Evolutionary conservation across 2,888 invertebrate genomes (phyloP).

Genomic region (Dichetophora obliterata): DNA sequence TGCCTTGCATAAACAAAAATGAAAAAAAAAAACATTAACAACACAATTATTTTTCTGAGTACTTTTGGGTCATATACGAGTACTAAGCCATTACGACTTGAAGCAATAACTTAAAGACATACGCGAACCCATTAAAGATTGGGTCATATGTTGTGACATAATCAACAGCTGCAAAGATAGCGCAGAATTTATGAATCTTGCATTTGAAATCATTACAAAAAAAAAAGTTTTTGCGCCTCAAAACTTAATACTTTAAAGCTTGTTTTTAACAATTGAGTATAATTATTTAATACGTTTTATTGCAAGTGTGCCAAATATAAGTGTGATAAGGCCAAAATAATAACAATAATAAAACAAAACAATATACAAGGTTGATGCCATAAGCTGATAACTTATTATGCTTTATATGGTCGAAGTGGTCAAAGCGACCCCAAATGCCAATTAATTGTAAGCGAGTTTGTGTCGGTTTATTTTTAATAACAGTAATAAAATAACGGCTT

Average conservation of each 20-base stretch:
- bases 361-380: neutral
- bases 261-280: too few relatives aligned
- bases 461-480: too few relatives aligned
- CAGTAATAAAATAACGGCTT: too few relatives aligned
- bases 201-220: too few relatives aligned
- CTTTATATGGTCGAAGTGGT: neutral
- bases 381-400: neutral
- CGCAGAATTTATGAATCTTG: neutral
- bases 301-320: neutral
- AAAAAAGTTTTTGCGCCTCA: too few relatives aligned
- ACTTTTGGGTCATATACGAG: conserved; percentile 5
- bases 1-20: neutral
- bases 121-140: neutral
- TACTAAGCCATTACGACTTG: neutral
- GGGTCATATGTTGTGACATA: neutral
- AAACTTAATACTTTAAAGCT: too few relatives aligned
- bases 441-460: too few relatives aligned
- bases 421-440: too few relatives aligned
- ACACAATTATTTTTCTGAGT: neutral
- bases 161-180: neutral
- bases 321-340: neutral
- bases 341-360: neutral
- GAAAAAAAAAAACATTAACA: neutral
- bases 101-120: neutral
- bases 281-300: neutral